These are phyloP conservation scores for Melanostoma mellinum DNA, from an alignment of 2,888 invertebrate species.

Conservation along the genomic window DNA sequence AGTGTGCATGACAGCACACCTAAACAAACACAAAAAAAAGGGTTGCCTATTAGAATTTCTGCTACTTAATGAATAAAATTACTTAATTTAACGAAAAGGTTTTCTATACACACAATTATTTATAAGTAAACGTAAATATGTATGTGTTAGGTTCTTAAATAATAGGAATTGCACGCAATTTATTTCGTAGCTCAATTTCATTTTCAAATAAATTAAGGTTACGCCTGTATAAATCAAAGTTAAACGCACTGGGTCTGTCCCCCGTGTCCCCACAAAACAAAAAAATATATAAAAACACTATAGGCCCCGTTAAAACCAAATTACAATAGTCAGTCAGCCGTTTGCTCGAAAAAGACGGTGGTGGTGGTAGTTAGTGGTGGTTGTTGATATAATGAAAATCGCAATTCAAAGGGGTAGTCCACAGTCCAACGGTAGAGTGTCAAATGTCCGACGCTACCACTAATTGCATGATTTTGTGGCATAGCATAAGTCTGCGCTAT, in stretches of 20 bases:
- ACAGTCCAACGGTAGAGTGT: constrained; percentile 20
- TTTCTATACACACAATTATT: constrained; percentile 57
- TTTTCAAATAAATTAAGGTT: constrained; percentile 67
- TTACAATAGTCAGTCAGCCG: not conserved
- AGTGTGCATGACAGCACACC: not conserved
- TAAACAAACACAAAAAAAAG: constrained; percentile 27
- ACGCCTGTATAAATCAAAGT: constrained; percentile 72
- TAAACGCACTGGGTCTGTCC: constrained; percentile 61
- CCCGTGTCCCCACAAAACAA: constrained; percentile 1
- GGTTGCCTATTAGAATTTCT: constrained; percentile 63
- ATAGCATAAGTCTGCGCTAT: constrained; percentile 47
- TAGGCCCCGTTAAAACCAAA: constrained; percentile 5
- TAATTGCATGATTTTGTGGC: constrained; percentile 70
- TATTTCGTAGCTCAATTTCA: constrained; percentile 70
- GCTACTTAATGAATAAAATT: constrained; percentile 67
- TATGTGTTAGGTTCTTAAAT: constrained; percentile 77
- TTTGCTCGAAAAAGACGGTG: not conserved
- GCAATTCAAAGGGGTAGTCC: constrained; percentile 19
- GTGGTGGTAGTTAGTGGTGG: not conserved
- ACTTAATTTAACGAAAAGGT: constrained; percentile 46
- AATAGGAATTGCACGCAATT: constrained; percentile 81
- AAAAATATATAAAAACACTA: no score
- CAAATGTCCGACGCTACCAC: constrained; percentile 49
- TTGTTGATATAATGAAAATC: not conserved
- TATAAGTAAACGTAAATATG: constrained; percentile 37